Evolutionary conservation across 2,888 invertebrate genomes (phyloP).

Genomic region (Phyllotreta striolata): DNA sequence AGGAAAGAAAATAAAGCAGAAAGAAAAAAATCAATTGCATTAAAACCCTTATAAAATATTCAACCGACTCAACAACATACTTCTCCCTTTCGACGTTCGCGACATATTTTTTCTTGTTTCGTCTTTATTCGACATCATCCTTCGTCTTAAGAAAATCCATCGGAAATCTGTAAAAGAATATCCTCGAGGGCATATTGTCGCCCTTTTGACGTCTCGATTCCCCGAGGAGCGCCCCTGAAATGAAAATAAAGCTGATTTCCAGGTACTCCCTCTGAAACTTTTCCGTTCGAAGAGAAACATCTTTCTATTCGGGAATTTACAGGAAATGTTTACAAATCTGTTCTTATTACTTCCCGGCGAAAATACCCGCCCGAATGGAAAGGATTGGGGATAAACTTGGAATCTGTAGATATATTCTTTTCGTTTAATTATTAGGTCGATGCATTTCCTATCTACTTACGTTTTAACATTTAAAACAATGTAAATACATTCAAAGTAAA

Average conservation of each 20-base stretch:
- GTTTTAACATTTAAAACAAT: too few species aligned
- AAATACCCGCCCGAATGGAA: background rate
- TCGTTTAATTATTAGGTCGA: too few species aligned
- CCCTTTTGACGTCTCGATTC: constrained; percentile 22
- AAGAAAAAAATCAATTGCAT: too few species aligned
- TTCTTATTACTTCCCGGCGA: constrained; percentile 3
- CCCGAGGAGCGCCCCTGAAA: constrained; percentile 25
- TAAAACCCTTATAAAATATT: background rate
- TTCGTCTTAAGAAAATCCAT: constrained; percentile 25
- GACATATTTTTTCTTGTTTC: constrained; percentile 17
- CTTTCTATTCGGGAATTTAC: constrained; percentile 15
- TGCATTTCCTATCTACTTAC: too few species aligned
- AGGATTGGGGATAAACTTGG: too few species aligned
- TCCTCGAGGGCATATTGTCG: constrained; percentile 22
- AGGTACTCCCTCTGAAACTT: constrained; percentile 37
- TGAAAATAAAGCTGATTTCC: constrained; percentile 45
- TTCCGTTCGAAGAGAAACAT: constrained; percentile 20
- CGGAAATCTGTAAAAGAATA: constrained; percentile 21
- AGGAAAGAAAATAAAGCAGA: too few species aligned
- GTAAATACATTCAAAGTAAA: too few species aligned
- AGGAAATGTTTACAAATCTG: constrained; percentile 25
- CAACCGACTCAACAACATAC: background rate
- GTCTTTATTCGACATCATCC: constrained; percentile 23
- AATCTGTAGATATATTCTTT: too few species aligned
- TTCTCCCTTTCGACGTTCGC: background rate